Evolutionary conservation across 2,113 vertebrate species (phyloP), one percentile per base, ranked within the genome.

Genomic region (Percopsis transmontana): DNA sequence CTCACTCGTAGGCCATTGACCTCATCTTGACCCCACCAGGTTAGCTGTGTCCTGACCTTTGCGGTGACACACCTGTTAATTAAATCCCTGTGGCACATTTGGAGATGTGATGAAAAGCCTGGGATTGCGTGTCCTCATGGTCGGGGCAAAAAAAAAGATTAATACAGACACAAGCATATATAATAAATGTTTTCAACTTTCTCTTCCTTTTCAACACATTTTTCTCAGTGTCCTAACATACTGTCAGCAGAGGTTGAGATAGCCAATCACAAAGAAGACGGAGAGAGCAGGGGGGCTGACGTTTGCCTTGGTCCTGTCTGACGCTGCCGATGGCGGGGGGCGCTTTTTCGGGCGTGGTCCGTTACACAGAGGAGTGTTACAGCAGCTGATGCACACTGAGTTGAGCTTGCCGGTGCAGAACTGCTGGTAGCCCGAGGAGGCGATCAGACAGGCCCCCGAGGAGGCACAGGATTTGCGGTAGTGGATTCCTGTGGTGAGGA

Each of bases 301-400:
- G 0, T 2, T 80, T 40, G 15, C 52, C 0, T 15, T 4, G 51
- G 24, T 20, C 16, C 27, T 60, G 12, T 60, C 2, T 0, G 62
- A 2, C 0, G 67, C 58, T 0, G 83, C 74, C 0, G 93, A 92
- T 0, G 87, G 80, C 16, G 73, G 93, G 12, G 94, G 88, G 21
- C 92, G 89, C 77, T 89, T 97, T 86, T 92, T 96, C 18, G 93
- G 93, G 44, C 94, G 90, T 0, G 94, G 95, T 16, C 95, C 96
- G 0, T 98, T 98, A 83, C 96, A 98, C 68, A 98, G 94, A 0
- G 95, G 94, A 0, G 94, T 96, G 90, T 94, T 97, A 50, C 96
- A 98, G 92, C 96, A 98, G 89, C 93, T 96, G 92, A 98, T 98
- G 72, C 96, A 98, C 47, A 98, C 96, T 0, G 96, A 98, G 91